Evolutionary conservation across 1,140 invertebrate species (phyloP), one percentile per base, ranked within the genome.

Genomic region (Sitodiplosis mosellana): DNA sequence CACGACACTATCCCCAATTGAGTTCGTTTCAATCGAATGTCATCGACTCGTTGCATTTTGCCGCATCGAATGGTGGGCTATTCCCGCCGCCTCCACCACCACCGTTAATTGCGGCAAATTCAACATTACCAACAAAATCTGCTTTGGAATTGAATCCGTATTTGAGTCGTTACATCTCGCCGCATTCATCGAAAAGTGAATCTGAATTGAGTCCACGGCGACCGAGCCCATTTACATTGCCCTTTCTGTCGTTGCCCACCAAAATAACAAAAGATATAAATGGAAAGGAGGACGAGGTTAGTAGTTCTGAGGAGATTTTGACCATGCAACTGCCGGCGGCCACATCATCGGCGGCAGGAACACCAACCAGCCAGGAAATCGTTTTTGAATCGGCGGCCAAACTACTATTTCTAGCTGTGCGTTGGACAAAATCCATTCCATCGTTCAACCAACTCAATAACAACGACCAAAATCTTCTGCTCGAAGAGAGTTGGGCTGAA

Each of bases 401-500:
- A 58, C 59, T 89, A n/a, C 64, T 90, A 8, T 80, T 83, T 55
- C 60, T 83, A 1, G 72, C 78, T 0, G 74, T 89, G 4, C 79
- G 83, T 57, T 87, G 84, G 80, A 76, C 83, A 0, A 71, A 77
- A 52, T 78, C 75, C 46, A 79, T 87, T 40, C 76, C 80, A 1
- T 78, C 80, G 0, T 87, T 85, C 57, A 56, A 77, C 33, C 78
- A 83, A 60, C 60, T 88, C n/a, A 74, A 77, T 1, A 70, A 70
- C 33, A 64, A 70, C 42, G 84, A 88, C 52, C 82, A 87, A 58
- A 72, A 73, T 1, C 68, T 75, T 38, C 67, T 91, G 11, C 63
- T 90, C 34, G 78, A 83, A 50, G 78, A 80, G 53, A 76, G 80
- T 18, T 91, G 87, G 87, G 77, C 75, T 51, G 85, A 89, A 55